A percentile compares a stretch with the other conserved stretches of the same genome.
Conservation (phyloP, 2,797 vertebrate species). For the Cryptoblepharus egeriae region DNA sequence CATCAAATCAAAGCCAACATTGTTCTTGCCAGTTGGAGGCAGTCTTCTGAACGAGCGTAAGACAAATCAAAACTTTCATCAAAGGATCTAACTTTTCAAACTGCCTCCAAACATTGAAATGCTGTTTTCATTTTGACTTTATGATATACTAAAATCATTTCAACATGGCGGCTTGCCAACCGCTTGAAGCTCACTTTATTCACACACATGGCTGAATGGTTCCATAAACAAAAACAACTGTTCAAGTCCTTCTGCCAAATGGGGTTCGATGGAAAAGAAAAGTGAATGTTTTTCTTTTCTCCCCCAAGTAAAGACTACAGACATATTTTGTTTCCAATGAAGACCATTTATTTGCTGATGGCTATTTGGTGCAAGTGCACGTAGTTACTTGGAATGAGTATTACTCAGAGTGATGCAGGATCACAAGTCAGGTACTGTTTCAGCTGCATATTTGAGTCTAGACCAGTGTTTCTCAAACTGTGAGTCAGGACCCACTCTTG, state of each 20-base stretch:
- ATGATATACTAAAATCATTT: background rate
- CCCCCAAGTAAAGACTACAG: constrained; percentile 77
- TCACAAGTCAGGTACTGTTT: constrained; percentile 55
- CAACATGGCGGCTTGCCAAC: constrained; percentile 64
- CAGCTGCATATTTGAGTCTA: constrained; percentile 43
- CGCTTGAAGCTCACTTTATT: constrained; percentile 66
- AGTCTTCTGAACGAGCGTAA: background rate
- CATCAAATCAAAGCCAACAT: background rate
- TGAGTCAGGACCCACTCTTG: background rate
- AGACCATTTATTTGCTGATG: constrained; percentile 73
- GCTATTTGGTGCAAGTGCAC: constrained; percentile 67
- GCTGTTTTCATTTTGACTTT: constrained; percentile 12
- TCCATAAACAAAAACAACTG: constrained; percentile 76
- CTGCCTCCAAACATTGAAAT: constrained; percentile 2
- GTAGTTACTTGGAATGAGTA: constrained; percentile 75
- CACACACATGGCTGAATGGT: constrained; percentile 73
- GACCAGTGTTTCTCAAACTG: too few relatives aligned
- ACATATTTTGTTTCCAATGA: constrained; percentile 78
- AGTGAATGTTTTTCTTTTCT: constrained; percentile 64
- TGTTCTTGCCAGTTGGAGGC: background rate
- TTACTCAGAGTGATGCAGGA: constrained; percentile 76
- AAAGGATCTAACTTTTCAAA: background rate
- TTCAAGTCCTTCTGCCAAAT: constrained; percentile 64
- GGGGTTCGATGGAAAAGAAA: constrained; percentile 70
- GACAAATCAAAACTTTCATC: background rate